Evolutionary conservation across 2,113 vertebrate genomes (phyloP).

Genomic region (Pluvianellus socialis): DNA sequence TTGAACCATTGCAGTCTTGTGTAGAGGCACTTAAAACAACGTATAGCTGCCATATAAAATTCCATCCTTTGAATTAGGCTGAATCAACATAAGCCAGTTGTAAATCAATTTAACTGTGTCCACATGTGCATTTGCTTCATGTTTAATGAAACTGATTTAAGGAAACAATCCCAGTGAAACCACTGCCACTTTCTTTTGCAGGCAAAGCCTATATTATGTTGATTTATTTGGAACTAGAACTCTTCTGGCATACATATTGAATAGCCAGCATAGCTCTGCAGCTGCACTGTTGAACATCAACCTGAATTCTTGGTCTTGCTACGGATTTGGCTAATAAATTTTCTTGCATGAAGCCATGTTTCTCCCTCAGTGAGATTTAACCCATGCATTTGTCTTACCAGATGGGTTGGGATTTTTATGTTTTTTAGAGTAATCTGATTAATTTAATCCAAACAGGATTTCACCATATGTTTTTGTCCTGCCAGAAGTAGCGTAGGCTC

Average conservation of each 20-base stretch:
- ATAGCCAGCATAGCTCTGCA: background rate
- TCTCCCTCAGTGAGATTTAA: background rate
- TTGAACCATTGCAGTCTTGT: background rate
- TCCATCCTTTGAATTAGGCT: background rate
- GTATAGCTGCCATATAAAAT: background rate
- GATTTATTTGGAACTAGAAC: background rate
- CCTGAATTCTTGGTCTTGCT: background rate
- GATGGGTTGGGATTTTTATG: background rate
- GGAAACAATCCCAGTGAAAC: background rate
- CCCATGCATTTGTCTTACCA: background rate
- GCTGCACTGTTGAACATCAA: background rate
- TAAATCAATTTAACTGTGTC: background rate
- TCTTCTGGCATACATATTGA: background rate
- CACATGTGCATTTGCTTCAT: background rate
- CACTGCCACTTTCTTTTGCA: background rate
- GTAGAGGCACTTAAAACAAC: background rate
- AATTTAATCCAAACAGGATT: background rate
- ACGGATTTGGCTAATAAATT: background rate
- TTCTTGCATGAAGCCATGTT: background rate
- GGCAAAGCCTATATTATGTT: background rate
- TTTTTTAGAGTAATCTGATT: background rate
- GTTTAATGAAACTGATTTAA: background rate
- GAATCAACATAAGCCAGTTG: background rate
- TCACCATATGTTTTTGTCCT: background rate
- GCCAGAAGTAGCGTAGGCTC: background rate